Conservation (phyloP, 2,888 invertebrate genomes). For the Hirtodrosophila duncani region DNA sequence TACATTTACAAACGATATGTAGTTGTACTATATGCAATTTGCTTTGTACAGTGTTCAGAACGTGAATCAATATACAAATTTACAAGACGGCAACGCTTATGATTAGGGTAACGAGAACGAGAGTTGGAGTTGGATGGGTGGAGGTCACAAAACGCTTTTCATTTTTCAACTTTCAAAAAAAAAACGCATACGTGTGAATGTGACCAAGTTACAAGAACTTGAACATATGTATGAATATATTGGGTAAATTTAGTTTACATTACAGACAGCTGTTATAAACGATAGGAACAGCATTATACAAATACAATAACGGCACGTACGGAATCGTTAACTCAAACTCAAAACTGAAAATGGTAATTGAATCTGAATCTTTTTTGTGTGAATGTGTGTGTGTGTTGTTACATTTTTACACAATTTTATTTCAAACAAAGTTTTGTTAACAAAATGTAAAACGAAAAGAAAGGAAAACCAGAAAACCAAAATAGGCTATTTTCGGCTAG, state of each 20-base stretch:
- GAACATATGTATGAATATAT: conserved; percentile 12
- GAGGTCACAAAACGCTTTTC: too few relatives aligned
- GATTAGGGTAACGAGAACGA: too few relatives aligned
- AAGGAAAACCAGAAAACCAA: too few relatives aligned
- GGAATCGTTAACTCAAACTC: conserved; percentile 19
- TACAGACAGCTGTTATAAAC: conserved; percentile 31
- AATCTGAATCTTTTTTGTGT: background rate
- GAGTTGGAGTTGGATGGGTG: too few relatives aligned
- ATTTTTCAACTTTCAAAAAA: too few relatives aligned
- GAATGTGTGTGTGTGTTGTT: background rate
- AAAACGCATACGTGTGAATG: conserved; percentile 36
- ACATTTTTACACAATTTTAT: too few relatives aligned
- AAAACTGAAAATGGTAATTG: conserved; percentile 30
- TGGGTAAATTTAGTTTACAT: conserved; percentile 12
- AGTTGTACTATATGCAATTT: background rate
- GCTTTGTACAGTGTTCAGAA: background rate
- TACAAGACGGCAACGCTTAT: too few relatives aligned
- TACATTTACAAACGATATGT: conserved; percentile 28
- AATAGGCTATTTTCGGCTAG: too few relatives aligned
- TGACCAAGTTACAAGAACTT: conserved; percentile 35
- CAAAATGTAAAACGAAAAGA: too few relatives aligned
- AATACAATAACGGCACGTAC: conserved; percentile 33
- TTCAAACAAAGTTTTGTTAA: too few relatives aligned
- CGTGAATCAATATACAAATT: too few relatives aligned
- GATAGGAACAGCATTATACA: conserved; percentile 38